A percentile compares a stretch with the other conserved stretches of the same genome.
These are phyloP conservation scores for Pinna nobilis DNA, from an alignment of 1,140 invertebrate genomes.

Conservation along the genomic window DNA sequence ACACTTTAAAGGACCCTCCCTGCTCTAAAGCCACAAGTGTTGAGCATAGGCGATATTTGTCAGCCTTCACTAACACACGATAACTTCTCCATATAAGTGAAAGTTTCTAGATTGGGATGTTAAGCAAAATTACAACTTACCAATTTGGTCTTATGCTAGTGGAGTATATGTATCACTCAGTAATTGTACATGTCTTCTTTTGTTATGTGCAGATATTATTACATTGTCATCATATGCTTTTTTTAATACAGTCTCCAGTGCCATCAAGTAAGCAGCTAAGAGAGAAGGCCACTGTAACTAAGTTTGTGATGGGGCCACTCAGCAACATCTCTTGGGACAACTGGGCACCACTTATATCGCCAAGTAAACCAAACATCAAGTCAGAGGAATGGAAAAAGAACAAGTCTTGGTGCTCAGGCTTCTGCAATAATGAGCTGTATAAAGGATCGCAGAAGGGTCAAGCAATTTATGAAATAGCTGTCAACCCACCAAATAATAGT, in stretches of 20 bases:
- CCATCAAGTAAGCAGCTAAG: slow-evolving; percentile 22
- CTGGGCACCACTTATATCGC: slow-evolving; percentile 25
- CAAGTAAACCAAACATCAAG: slow-evolving; percentile 12
- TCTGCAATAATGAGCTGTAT: slow-evolving; percentile 25
- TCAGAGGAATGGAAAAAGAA: slow-evolving; percentile 28
- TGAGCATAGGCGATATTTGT: too few species aligned
- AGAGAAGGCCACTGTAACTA: slow-evolving; percentile 32
- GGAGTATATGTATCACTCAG: too few species aligned
- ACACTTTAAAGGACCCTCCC: too few species aligned
- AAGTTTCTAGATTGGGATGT: too few species aligned
- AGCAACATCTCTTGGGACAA: slow-evolving; percentile 31
- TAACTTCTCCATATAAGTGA: too few species aligned
- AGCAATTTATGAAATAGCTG: slow-evolving; percentile 38
- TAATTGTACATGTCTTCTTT: too few species aligned
- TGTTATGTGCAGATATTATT: too few species aligned
- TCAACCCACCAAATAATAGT: slow-evolving; percentile 30
- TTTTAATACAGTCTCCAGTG: slow-evolving; percentile 1
- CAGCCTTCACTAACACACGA: too few species aligned
- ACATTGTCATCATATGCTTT: too few species aligned
- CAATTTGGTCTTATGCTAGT: too few species aligned
- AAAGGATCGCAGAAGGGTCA: background rate
- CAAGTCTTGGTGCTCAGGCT: slow-evolving; percentile 22
- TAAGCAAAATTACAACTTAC: too few species aligned
- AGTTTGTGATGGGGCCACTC: slow-evolving; percentile 35
- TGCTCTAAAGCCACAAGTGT: too few species aligned